These are phyloP conservation scores for Holocentrus rufus DNA, from an alignment of 2,797 vertebrate species.

Conservation along the genomic window DNA sequence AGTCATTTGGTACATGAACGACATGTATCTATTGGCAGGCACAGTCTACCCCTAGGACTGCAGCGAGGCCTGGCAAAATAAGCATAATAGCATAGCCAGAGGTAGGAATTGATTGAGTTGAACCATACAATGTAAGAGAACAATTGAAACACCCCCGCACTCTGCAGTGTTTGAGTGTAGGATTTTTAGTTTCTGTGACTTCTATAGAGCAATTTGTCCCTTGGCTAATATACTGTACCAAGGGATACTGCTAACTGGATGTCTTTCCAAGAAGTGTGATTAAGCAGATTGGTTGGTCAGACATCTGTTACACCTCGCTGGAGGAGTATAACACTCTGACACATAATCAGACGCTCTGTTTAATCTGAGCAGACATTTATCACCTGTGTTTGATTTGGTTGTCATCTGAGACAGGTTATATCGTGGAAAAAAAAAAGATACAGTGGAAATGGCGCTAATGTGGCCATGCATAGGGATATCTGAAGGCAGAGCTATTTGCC, in stretches of 20 bases:
- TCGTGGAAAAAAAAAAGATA: slow-evolving; percentile 6
- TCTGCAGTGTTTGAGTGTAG: slow-evolving; percentile 20
- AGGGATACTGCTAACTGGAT: slow-evolving; percentile 64
- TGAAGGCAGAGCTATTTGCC: slow-evolving; percentile 58
- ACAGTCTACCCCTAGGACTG: slow-evolving; percentile 30
- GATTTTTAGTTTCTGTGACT: slow-evolving; percentile 58
- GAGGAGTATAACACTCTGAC: slow-evolving; percentile 72
- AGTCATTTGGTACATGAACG: slow-evolving; percentile 31
- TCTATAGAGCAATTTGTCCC: slow-evolving; percentile 56
- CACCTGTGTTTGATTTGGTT: slow-evolving; percentile 74
- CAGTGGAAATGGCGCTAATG: slow-evolving; percentile 39
- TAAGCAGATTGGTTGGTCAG: slow-evolving; percentile 72
- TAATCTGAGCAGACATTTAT: slow-evolving; percentile 72
- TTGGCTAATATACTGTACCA: slow-evolving; percentile 49
- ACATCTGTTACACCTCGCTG: slow-evolving; percentile 74
- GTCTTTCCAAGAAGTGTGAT: slow-evolving; percentile 72
- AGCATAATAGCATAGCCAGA: slow-evolving; percentile 51
- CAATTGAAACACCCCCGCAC: slow-evolving; percentile 38
- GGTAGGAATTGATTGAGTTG: slow-evolving; percentile 51
- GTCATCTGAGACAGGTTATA: slow-evolving; percentile 57
- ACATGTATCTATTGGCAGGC: slow-evolving; percentile 48
- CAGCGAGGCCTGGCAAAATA: slow-evolving; percentile 15
- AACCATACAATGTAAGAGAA: slow-evolving; percentile 43
- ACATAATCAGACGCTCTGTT: slow-evolving; percentile 70
- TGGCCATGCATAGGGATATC: slow-evolving; percentile 53